Evolutionary conservation across 2,113 vertebrate species (phyloP), one percentile per base, ranked within the genome.

Genomic region (Peucedramus taeniatus): DNA sequence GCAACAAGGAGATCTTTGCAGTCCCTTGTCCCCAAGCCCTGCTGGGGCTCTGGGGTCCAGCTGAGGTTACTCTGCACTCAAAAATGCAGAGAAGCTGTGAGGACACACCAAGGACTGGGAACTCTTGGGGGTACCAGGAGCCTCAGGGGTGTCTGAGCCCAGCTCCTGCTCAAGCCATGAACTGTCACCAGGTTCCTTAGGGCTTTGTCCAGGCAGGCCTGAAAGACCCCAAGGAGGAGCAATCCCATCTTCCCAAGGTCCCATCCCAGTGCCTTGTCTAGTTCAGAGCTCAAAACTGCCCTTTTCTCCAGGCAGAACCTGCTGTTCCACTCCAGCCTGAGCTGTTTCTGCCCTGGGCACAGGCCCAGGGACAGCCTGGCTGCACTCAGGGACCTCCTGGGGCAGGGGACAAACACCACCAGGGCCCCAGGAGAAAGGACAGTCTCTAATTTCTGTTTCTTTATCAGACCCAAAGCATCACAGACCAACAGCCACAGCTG

Each of bases 81-180:
- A 27, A 39, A 31, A 12, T 0, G 7, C 1, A 61, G 14, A 37
- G 35, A 7, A 28, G 42, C 1, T 24, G n/a, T 1, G 6, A 57
- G 63, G 28, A 42, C n/a, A 79, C 11, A 47, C 6, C 16, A 69
- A 0, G 7, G 23, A 9, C 22, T 57, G n/a, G 15, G 23, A 37
- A 20, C 1, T 16, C 23, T 1, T 15, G 19, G 14, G n/a, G 49
- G 9, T 54, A 15, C 35, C 44, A 37, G 63, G 24, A 44, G 26
- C 21, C 47, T 40, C 78, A 69, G 28, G 35, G 7, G 17, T 50
- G 23, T 20, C 45, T 28, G 23, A 70, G 51, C 16, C 80, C 20
- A 57, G 11, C 54, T 65, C 40, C 60, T 37, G 9, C 50, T 33
- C 45, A 10, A 69, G 15, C 20, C 35, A 45, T 0, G 22, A 24